Conservation (phyloP, 2,113 vertebrate genomes). For the Colaptes auratus region DNA sequence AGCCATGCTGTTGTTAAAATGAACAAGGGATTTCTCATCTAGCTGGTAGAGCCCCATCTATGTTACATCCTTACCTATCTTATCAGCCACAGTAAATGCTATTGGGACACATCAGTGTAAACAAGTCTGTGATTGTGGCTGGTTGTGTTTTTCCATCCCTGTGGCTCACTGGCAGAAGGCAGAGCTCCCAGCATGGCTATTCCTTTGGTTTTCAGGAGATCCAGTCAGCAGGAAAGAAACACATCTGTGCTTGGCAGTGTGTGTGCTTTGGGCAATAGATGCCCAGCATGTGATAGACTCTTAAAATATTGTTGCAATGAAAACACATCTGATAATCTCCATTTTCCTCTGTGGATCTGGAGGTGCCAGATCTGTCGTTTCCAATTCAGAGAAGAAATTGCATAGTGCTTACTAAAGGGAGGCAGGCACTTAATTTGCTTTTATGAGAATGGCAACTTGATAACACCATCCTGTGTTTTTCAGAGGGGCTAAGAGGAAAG, state of each 20-base stretch:
- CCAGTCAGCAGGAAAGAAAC: background rate
- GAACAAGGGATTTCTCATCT: background rate
- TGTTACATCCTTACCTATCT: background rate
- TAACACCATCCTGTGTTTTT: background rate
- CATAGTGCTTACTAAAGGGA: background rate
- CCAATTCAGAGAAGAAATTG: background rate
- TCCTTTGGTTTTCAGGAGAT: conserved; percentile 6
- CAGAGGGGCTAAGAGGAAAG: background rate
- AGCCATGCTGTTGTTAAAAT: background rate
- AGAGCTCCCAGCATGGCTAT: background rate
- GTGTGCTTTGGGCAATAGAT: background rate
- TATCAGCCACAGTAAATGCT: background rate
- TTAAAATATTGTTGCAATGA: background rate
- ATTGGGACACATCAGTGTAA: background rate
- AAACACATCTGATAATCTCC: background rate
- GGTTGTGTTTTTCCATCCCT: conserved; percentile 28
- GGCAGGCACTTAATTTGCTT: background rate
- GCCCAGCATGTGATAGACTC: background rate
- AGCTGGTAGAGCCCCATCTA: background rate
- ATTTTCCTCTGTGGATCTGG: background rate
- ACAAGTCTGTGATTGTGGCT: background rate
- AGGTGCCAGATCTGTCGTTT: background rate
- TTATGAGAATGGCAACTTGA: background rate
- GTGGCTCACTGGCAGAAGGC: background rate
- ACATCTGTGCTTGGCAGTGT: background rate